Conservation (phyloP, 1,140 invertebrate genomes). For the Phortica variegata region DNA sequence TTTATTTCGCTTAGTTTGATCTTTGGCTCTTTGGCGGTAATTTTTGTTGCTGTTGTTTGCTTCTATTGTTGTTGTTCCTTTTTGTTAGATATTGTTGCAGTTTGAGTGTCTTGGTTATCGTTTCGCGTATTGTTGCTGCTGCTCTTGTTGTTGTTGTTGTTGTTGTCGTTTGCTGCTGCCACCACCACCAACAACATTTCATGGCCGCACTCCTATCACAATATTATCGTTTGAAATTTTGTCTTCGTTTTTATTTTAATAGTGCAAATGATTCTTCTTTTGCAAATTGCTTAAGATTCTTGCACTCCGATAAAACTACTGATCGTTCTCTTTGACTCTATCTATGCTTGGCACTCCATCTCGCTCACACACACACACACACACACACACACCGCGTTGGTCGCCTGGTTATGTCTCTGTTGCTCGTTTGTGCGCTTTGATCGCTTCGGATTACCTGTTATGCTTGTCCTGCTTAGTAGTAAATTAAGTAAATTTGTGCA, state of each 20-base stretch:
- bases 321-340: neutral
- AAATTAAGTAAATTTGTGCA: neutral
- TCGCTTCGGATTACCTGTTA: neutral
- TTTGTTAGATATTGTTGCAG: slow-evolving; percentile 28
- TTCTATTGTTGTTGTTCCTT: slow-evolving; percentile 30
- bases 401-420: neutral
- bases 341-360: neutral
- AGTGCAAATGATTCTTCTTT: slow-evolving; percentile 36
- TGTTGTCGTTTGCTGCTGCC: slow-evolving; percentile 6
- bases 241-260: slow-evolving; percentile 56
- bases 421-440: neutral
- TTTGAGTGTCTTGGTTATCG: slow-evolving; percentile 35
- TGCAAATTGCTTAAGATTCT: slow-evolving; percentile 30
- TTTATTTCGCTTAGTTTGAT: slow-evolving; percentile 50
- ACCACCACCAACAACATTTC: no score
- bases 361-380: no score
- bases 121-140: slow-evolving; percentile 11
- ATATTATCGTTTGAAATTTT: slow-evolving; percentile 44
- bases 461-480: neutral
- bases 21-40: slow-evolving; percentile 53
- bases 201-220: slow-evolving; percentile 36
- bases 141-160: slow-evolving; percentile 6
- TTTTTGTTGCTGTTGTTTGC: slow-evolving; percentile 29
- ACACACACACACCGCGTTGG: no score
- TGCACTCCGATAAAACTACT: slow-evolving; percentile 19